Base-by-base conservation (phyloP, 2,113 vertebrate species). In the Anseranas semipalmata region DNA sequence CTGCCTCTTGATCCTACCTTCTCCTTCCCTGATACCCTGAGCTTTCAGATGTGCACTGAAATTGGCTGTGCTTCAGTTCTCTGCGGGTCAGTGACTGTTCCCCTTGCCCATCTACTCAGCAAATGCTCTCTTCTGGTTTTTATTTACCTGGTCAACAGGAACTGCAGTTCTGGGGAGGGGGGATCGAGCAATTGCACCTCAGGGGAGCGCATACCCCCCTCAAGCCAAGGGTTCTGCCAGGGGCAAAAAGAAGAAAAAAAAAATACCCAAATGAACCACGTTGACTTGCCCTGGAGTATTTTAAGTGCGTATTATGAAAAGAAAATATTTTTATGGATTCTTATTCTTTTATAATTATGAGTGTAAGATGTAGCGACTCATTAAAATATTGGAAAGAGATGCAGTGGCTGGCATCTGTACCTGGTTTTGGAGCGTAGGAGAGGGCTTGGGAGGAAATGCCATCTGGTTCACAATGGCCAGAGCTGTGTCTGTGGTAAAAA, bases 291-390 rank as follows among this genome's bases (percentile, higher is more conserved):
- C 96, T 76, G 98, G 96, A 97, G 98, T 98, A 98, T 99, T 99
- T 99, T 99, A 99, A 98, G 98, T 98, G 98, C 98, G 98, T 99
- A 99, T 99, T 98, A 98, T 98, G 98, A 98, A 99, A 99, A 99
- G 98, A 99, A 98, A 98, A 98, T 99, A 99, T 99, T 99, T 99
- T 99, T 99, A 99, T 99, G 98, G 95, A 98, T 98, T 99, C 98
- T 99, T 99, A 99, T 98, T 99, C 98, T 99, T 99, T 98, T 98
- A 98, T 99, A 98, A 98, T 98, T 98, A 98, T 98, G 98, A 96
- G 98, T 97, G 97, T 98, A 98, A 98, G 97, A 97, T 97, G 97
- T 98, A 98, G 98, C 97, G 87, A 97, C 98, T 98, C 98, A 98
- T 98, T 98, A 98, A 98, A 98, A 89, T 95, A 96, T 97, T 98